These are phyloP conservation scores for Drosophila sordidapex DNA, from an alignment of 2,888 invertebrate genomes.

Conservation along the genomic window DNA sequence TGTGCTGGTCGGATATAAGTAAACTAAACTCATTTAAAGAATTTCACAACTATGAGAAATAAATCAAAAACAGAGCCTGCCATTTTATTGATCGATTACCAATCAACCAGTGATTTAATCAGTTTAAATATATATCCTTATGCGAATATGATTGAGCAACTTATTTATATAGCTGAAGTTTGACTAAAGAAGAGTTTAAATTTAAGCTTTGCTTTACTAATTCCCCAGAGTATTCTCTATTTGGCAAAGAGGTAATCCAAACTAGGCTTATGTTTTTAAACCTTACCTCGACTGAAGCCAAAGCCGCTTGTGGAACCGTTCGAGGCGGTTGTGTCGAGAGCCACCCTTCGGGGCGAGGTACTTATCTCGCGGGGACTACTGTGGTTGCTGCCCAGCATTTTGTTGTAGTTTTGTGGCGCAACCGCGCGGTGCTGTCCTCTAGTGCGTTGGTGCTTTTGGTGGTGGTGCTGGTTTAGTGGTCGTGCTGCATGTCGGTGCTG, in stretches of 20 bases:
- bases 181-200: too few species aligned
- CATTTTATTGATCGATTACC: neutral
- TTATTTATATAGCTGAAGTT: neutral
- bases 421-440: constrained; percentile 29
- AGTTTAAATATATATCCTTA: neutral
- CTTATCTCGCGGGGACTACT: constrained; percentile 79
- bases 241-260: neutral
- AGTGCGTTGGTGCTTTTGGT: constrained; percentile 46
- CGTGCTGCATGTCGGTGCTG: constrained; percentile 65
- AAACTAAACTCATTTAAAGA: neutral
- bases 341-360: constrained; percentile 74
- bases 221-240: neutral
- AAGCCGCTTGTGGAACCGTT: constrained; percentile 80
- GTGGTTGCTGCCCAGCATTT: constrained; percentile 70
- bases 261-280: constrained; percentile 1
- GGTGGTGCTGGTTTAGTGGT: constrained; percentile 57
- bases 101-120: neutral
- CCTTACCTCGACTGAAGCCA: constrained; percentile 84
- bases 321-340: constrained; percentile 83
- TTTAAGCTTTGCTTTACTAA: too few species aligned
- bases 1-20: too few species aligned
- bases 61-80: neutral
- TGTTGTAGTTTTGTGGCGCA: constrained; percentile 49
- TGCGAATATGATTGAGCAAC: neutral
- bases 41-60: neutral